Evolutionary conservation across 2,113 vertebrate genomes (phyloP).

Genomic region (Balaenoptera acutorostrata): DNA sequence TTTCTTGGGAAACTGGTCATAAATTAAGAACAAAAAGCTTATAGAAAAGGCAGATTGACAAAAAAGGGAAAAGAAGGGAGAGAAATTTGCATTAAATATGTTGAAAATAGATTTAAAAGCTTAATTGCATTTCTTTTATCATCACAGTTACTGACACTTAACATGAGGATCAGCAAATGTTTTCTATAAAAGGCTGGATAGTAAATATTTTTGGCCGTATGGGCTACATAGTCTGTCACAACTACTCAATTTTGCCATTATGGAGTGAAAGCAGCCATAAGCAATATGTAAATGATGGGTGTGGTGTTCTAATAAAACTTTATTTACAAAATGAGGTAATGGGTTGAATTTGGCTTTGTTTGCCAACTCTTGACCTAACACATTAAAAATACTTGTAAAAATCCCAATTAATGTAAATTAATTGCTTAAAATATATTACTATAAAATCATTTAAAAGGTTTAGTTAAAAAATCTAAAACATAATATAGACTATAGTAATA

Average conservation of each 20-base stretch:
- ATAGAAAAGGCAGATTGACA: not conserved
- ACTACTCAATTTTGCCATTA: not conserved
- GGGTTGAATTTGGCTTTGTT: not conserved
- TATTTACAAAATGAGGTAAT: not conserved
- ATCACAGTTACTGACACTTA: not conserved
- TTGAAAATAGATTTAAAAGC: conserved; percentile 13
- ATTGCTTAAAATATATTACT: not conserved
- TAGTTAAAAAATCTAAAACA: not conserved
- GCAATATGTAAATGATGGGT: not conserved
- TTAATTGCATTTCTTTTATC: not conserved
- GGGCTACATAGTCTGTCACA: not conserved
- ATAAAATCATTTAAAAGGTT: not conserved
- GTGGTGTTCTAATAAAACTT: not conserved
- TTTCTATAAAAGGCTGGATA: not conserved
- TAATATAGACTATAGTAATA: not conserved
- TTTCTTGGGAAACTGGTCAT: not conserved
- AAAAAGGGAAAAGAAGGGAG: not conserved
- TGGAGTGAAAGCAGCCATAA: not conserved
- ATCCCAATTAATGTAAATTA: not conserved
- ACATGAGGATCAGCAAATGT: not conserved
- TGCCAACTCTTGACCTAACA: not conserved
- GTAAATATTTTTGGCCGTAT: not conserved
- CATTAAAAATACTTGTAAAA: not conserved
- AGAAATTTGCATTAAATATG: not conserved
- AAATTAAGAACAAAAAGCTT: conserved; percentile 16